Evolutionary conservation across 2,797 vertebrate species (phyloP).

Genomic region (Centropyge bicolor): DNA sequence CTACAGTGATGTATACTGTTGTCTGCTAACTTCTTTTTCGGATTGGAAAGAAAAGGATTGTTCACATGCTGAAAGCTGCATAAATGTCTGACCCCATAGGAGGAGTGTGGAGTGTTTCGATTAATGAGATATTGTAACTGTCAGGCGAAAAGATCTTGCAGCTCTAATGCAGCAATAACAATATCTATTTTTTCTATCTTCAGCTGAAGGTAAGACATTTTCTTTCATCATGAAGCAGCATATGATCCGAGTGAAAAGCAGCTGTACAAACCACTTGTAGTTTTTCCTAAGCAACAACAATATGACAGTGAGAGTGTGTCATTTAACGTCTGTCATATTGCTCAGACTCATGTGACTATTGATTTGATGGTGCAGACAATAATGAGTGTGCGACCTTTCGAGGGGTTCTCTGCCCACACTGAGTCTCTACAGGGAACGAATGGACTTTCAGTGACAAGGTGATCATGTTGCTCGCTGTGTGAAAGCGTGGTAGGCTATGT

Average conservation of each 20-base stretch:
- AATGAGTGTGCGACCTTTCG: slow-evolving; percentile 16
- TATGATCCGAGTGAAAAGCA: background rate
- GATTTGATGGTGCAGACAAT: background rate
- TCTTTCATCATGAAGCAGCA: background rate
- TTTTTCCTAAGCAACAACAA: slow-evolving; percentile 1
- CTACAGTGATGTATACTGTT: background rate
- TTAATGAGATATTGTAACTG: slow-evolving; percentile 22
- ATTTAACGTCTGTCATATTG: background rate
- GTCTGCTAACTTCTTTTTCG: background rate
- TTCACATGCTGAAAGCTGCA: too few relatives aligned
- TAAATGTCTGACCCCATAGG: background rate
- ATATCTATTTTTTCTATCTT: background rate
- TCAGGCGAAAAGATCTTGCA: slow-evolving; percentile 20
- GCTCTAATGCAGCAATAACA: slow-evolving; percentile 2
- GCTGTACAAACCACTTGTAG: background rate
- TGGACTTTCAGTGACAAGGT: slow-evolving; percentile 2
- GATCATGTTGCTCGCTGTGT: slow-evolving; percentile 9
- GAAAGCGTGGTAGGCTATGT: slow-evolving; percentile 21
- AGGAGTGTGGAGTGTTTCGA: slow-evolving; percentile 14
- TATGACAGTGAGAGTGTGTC: slow-evolving; percentile 1
- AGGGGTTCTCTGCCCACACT: background rate
- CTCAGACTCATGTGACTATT: background rate
- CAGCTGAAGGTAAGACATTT: background rate
- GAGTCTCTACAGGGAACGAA: background rate
- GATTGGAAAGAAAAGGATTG: too few relatives aligned